Base-by-base conservation (phyloP, 2,113 vertebrate genomes). In the Scopus umbretta region DNA sequence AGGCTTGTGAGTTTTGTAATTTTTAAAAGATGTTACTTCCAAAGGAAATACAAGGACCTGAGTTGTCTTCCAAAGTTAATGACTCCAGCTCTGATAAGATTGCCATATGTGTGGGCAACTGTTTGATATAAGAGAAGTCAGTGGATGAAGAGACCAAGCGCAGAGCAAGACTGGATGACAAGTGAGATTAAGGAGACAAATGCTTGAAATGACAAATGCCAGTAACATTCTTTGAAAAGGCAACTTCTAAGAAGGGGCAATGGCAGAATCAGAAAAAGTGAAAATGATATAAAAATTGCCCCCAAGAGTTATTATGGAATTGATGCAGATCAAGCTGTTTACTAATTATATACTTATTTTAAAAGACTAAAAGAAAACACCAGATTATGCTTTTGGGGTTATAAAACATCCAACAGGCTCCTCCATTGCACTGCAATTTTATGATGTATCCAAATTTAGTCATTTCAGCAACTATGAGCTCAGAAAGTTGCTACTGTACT, bases 361-460 rank as follows among this genome's bases (percentile, higher is more conserved):
- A 86, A 90, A 86, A 88, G 25, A n/a, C 49, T 83, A 42, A 40
- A 89, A 86, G 25, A 88, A 93, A 88, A 50, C 27, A 88, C 20
- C 42, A 11, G 25, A 58, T 19, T 55, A 36, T 47, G 29, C 45
- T 85, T 89, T 53, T 30, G 49, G 20, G 17, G 25, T 30, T 87
- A 65, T 65, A 65, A 92, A 91, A 26, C 11, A 55, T 74, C 49
- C 38, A 68, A n/a, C 13, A 89, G 26, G 16, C 25, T 90, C n/a
- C 49, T 88, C 40, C 3, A 0, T 19, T 80, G 21, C 36, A 53
- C 12, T 45, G 16, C 20, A 73, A 36, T 88, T 94, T 91, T 55
- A 84, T 56, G 29, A 50, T 43, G 10, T 79, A 88, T 94, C 92
- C 66, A 95, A 91, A 91, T 92, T 65, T 90, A 95, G 71, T 70